A percentile compares a stretch with the other conserved stretches of the same genome.
phyloP scores from a whole-genome alignment of 2,113 vertebrate genomes.

The Calyptomena viridis region DNA sequence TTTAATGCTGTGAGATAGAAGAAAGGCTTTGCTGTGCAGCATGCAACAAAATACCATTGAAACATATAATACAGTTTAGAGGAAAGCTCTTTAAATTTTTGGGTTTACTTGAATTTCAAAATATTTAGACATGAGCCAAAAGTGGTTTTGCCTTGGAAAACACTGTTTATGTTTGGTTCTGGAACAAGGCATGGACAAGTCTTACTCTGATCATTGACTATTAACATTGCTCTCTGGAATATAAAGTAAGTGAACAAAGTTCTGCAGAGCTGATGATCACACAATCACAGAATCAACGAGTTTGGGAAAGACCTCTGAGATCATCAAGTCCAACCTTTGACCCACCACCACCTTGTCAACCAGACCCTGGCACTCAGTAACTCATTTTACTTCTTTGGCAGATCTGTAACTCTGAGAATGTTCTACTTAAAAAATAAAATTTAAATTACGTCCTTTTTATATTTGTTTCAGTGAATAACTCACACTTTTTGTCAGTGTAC shows the following conservation, averaged over 20 bases:
- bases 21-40: not conserved
- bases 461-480: not conserved
- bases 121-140: not conserved
- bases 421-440: not conserved
- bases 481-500: not conserved
- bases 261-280: not conserved
- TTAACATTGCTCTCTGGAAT: not conserved
- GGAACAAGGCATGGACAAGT: not conserved
- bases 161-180: not conserved
- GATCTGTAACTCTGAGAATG: not conserved
- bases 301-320: too few relatives aligned
- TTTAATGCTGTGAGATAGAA: not conserved
- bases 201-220: not conserved
- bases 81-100: not conserved
- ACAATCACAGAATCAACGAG: too few relatives aligned
- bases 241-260: not conserved
- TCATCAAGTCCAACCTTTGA: too few relatives aligned
- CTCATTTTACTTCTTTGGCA: not conserved
- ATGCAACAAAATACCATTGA: not conserved
- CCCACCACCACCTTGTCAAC: too few relatives aligned
- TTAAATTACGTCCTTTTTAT: not conserved
- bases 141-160: not conserved
- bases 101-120: not conserved
- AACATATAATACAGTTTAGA: not conserved
- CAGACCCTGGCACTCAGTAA: too few relatives aligned